Evolutionary conservation across 53 echinoderm and acorn worm genomes (phyloP).

Genomic region (Echinometra lucunter): DNA sequence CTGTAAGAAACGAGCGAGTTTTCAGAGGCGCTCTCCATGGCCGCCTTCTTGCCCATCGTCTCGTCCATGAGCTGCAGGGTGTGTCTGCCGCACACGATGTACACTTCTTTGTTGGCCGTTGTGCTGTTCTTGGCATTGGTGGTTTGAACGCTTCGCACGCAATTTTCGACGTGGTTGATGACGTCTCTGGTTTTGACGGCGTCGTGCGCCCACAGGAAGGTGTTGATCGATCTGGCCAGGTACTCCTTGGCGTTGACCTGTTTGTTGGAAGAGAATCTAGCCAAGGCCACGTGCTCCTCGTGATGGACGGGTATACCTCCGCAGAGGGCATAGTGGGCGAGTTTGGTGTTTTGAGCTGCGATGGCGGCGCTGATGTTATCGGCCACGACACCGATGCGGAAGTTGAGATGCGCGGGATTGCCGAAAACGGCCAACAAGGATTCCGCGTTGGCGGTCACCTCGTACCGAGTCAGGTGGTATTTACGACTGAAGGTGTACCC

Average conservation of each 20-base stretch:
- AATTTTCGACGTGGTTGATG: too few relatives aligned
- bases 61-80: not conserved
- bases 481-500: not conserved
- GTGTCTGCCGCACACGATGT: not conserved
- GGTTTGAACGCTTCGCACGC: too few relatives aligned
- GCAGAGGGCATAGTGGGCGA: not conserved
- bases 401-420: not conserved
- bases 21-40: too few relatives aligned
- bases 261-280: not conserved
- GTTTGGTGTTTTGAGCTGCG: not conserved
- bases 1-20: not conserved
- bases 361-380: not conserved
- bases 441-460: not conserved
- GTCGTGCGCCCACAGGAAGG: not conserved
- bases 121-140: too few relatives aligned
- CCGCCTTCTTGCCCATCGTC: too few relatives aligned
- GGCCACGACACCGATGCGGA: not conserved
- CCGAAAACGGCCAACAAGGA: not conserved
- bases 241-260: not conserved
- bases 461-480: not conserved
- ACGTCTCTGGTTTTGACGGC: not conserved
- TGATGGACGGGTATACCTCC: constrained; percentile 10
- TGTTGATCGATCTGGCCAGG: not conserved
- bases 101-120: not conserved
- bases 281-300: not conserved